Evolutionary conservation across 2,888 invertebrate species (phyloP).

Genomic region (Rhagium mordax): DNA sequence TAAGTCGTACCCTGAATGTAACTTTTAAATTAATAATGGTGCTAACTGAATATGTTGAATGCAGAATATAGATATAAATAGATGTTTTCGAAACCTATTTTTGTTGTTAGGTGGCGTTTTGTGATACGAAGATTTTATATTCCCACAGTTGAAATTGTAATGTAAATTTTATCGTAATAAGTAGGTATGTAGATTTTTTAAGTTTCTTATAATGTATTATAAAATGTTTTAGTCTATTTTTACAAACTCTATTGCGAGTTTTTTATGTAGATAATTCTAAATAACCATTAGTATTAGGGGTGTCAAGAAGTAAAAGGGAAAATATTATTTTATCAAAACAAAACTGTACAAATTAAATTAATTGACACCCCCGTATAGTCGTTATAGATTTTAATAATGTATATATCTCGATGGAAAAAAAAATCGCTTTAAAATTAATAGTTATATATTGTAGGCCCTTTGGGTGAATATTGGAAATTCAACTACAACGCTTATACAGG

Average conservation of each 20-base stretch:
- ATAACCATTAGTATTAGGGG: slow-evolving; percentile 50
- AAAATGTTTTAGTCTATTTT: slow-evolving; percentile 40
- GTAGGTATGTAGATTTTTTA: slow-evolving; percentile 32
- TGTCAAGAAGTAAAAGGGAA: slow-evolving; percentile 42
- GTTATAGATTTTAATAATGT: slow-evolving; percentile 29
- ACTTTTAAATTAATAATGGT: slow-evolving; percentile 24
- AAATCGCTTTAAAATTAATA: slow-evolving; percentile 35
- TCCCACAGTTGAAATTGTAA: slow-evolving; percentile 27
- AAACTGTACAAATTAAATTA: slow-evolving; percentile 40
- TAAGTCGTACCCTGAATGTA: background rate
- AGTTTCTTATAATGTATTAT: slow-evolving; percentile 32
- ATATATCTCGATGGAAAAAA: slow-evolving; percentile 34
- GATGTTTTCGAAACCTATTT: slow-evolving; percentile 35
- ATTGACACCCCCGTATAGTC: slow-evolving; percentile 38
- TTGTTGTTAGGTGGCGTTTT: slow-evolving; percentile 38
- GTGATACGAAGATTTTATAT: slow-evolving; percentile 42
- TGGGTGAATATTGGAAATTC: slow-evolving; percentile 1
- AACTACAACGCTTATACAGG: no score
- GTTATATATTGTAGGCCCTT: slow-evolving; percentile 15
- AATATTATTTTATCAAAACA: slow-evolving; percentile 34
- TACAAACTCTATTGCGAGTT: slow-evolving; percentile 50
- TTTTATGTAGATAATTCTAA: slow-evolving; percentile 56
- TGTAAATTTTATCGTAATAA: slow-evolving; percentile 43
- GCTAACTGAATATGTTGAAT: slow-evolving; percentile 19
- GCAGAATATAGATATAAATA: slow-evolving; percentile 10